Evolutionary conservation across 1,140 invertebrate species (phyloP), one percentile per base, ranked within the genome.

Genomic region (Dufourea novaeangliae): DNA sequence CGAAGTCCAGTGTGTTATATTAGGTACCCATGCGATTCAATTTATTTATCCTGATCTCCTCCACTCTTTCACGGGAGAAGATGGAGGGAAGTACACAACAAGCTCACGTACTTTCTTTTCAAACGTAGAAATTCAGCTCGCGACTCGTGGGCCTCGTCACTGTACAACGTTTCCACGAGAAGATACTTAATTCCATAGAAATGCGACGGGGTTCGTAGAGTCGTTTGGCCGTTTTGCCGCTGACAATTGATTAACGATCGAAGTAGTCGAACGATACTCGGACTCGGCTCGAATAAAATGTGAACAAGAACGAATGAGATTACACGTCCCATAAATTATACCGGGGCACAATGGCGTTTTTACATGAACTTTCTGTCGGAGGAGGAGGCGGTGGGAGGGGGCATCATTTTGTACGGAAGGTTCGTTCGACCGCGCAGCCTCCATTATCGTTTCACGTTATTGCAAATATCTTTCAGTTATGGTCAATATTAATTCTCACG

Each of bases 191-290:
- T 64, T 52, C 39, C 61, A 20, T 29, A 29, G 61, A 63, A 61
- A 72, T 50, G 37, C 39, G n/a, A 63, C 29, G 22, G n/a, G 50
- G 29, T 62, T 72, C 27, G 37, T 37, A 29, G 2, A 20, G 14
- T 17, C 17, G n/a, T n/a, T 8, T 3, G 34, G 20, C 46, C 46
- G 46, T 50, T 50, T n/a, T 17, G 5, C 20, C 12, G 10, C 67
- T 25, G 39, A 54, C 46, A 57, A 73, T 54, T 73, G 62, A 54
- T 52, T 66, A 66, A 72, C 54, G 69, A 72, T 72, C 57, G 44
- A 72, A n/a, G 50, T 37, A 37, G 25, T 8, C 17, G 29, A 29
- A 57, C 27, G 54, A 27, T 32, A 32, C 54, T 20, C 54, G 54
- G n/a, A 32, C 27, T 20, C 8, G 54, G 25, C 54, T 32, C 29